Conservation (phyloP, 2,888 invertebrate species). For the Drosophila longiperda region DNA sequence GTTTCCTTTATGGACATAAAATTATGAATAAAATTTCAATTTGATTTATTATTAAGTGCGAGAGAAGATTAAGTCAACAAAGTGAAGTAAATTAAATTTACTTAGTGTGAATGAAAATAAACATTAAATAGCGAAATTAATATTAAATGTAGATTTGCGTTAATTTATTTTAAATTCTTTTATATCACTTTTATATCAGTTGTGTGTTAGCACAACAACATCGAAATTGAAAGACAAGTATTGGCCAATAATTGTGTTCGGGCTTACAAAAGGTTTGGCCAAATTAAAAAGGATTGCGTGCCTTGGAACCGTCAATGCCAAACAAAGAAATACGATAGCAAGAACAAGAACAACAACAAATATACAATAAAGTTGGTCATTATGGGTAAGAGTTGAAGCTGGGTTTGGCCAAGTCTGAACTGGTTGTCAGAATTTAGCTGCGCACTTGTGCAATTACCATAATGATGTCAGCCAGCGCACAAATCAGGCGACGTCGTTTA, state of each 20-base stretch:
- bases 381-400: not conserved
- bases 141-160: not conserved
- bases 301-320: not conserved
- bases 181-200: not conserved
- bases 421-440: conserved; percentile 68
- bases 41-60: not conserved
- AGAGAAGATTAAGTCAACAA: not conserved
- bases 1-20: not conserved
- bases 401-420: conserved; percentile 27
- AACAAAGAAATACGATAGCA: not conserved
- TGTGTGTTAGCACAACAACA: not conserved
- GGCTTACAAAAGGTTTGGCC: not conserved
- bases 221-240: not conserved
- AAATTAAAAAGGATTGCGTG: not conserved
- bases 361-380: not conserved
- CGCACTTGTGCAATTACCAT: conserved; percentile 69
- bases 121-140: not conserved
- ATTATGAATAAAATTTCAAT: not conserved
- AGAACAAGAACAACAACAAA: not conserved
- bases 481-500: conserved; percentile 78
- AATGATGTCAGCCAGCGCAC: conserved; percentile 66
- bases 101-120: not conserved
- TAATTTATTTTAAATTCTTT: not conserved
- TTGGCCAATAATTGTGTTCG: not conserved
- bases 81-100: not conserved